Evolutionary conservation across 2,888 invertebrate genomes (phyloP).

Genomic region (Drosophila mimica): DNA sequence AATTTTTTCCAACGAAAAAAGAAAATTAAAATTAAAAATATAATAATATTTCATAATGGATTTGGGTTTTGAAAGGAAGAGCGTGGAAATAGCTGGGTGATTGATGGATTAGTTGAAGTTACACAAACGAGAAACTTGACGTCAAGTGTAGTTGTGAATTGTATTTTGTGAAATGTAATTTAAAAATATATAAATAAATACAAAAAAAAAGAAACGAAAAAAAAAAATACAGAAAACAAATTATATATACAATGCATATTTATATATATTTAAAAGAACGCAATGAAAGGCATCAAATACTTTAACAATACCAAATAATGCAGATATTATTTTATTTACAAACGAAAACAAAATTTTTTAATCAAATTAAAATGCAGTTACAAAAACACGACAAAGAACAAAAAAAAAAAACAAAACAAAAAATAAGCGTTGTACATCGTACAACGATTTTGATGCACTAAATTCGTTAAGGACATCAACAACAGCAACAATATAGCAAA

Average conservation of each 20-base stretch:
- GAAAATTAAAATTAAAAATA: constrained; percentile 43
- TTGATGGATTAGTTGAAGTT: constrained; percentile 71
- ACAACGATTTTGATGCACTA: constrained; percentile 56
- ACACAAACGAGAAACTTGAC: constrained; percentile 71
- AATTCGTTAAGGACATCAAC: constrained; percentile 49
- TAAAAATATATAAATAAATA: constrained; percentile 61
- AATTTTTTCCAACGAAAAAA: constrained; percentile 69
- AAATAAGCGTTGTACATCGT: constrained; percentile 44
- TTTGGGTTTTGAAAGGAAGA: constrained; percentile 54
- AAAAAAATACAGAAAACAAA: constrained; percentile 47
- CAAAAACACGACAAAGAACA: constrained; percentile 5
- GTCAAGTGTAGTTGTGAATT: constrained; percentile 84
- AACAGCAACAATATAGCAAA: constrained; percentile 33
- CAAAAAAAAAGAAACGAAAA: constrained; percentile 40
- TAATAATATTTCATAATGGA: constrained; percentile 72
- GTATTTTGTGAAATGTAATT: constrained; percentile 84
- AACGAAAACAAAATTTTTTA: constrained; percentile 52
- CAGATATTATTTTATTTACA: constrained; percentile 74
- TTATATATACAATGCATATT: constrained; percentile 74
- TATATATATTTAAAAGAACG: constrained; percentile 63
- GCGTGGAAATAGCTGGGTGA: constrained; percentile 47
- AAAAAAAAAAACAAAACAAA: constrained; percentile 11
- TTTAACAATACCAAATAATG: constrained; percentile 60
- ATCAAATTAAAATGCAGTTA: constrained; percentile 45
- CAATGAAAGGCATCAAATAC: constrained; percentile 60